Conservation (phyloP, 2,888 invertebrate genomes). For the Sarcophaga caerulescens region DNA sequence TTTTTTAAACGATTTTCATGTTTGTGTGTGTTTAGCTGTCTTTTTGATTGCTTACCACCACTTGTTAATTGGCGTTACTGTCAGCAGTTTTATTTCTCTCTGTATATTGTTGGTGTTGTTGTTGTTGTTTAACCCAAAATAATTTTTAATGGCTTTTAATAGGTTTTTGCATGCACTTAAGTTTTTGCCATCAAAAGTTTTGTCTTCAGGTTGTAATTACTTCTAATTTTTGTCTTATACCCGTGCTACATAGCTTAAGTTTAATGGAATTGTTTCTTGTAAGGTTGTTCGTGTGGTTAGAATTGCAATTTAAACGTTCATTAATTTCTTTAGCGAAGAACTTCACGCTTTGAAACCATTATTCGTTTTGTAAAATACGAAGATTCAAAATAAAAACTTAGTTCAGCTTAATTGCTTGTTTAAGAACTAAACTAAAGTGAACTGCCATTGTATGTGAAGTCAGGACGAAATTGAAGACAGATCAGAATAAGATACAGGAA, state of each 20-base stretch:
- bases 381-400: not conserved
- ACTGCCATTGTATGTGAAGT: not conserved
- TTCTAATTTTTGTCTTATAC: not conserved
- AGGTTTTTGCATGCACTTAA: constrained; percentile 5
- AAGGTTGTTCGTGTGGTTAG: not conserved
- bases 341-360: not conserved
- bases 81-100: not conserved
- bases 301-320: not conserved
- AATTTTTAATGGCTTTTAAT: constrained; percentile 26
- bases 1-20: constrained; percentile 30
- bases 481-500: not conserved
- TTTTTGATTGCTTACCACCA: not conserved
- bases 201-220: constrained; percentile 12
- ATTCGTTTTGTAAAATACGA: not conserved
- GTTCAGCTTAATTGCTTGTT: not conserved
- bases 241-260: not conserved
- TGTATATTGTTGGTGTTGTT: not conserved
- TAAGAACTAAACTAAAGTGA: not conserved
- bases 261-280: not conserved
- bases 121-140: constrained; percentile 8
- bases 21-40: constrained; percentile 12
- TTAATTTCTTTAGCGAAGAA: not conserved
- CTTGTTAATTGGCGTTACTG: constrained; percentile 11
- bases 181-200: not conserved
- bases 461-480: not conserved